A percentile compares a stretch with the other conserved stretches of the same genome.
Evolutionary conservation across 2,888 invertebrate species (phyloP).

Genomic region (Drosophila parthenogenetica): DNA sequence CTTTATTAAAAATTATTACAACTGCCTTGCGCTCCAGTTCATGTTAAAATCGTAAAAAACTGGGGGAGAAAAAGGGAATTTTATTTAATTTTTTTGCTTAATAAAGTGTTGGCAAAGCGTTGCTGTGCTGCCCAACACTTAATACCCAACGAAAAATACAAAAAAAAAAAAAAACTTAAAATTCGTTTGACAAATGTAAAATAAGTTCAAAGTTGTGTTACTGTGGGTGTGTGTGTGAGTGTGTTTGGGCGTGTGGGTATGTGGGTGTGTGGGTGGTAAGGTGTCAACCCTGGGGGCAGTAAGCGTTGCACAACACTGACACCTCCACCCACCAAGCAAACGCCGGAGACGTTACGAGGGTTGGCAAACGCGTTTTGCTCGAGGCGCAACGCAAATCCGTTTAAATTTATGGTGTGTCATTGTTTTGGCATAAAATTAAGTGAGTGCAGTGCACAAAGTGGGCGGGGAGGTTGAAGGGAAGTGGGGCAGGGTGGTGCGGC

Average conservation of each 20-base stretch:
- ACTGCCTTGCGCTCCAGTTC: background rate
- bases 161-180: conserved; percentile 22
- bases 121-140: conserved; percentile 41
- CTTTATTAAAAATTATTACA: conserved; percentile 10
- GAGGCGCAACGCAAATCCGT: conserved; percentile 76
- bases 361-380: conserved; percentile 50
- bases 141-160: conserved; percentile 13
- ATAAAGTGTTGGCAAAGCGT: conserved; percentile 6
- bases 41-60: background rate
- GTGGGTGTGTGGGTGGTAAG: conserved; percentile 18
- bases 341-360: conserved; percentile 32
- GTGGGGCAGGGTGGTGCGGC: background rate
- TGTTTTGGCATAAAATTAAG: conserved; percentile 81
- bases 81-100: background rate
- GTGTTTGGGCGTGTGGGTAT: conserved; percentile 1
- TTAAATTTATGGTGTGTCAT: conserved; percentile 81
- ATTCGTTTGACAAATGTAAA: conserved; percentile 8
- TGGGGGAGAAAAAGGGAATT: background rate
- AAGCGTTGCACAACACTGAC: conserved; percentile 36
- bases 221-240: conserved; percentile 6
- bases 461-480: background rate
- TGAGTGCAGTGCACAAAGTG: conserved; percentile 55
- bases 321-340: background rate
- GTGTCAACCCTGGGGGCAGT: conserved; percentile 41
- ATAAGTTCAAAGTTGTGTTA: conserved; percentile 18